Percentiles rank a stretch among this genome's conserved stretches.
Evolutionary conservation across 2,797 vertebrate genomes (phyloP).

Genomic region (Acanthiza pusilla): DNA sequence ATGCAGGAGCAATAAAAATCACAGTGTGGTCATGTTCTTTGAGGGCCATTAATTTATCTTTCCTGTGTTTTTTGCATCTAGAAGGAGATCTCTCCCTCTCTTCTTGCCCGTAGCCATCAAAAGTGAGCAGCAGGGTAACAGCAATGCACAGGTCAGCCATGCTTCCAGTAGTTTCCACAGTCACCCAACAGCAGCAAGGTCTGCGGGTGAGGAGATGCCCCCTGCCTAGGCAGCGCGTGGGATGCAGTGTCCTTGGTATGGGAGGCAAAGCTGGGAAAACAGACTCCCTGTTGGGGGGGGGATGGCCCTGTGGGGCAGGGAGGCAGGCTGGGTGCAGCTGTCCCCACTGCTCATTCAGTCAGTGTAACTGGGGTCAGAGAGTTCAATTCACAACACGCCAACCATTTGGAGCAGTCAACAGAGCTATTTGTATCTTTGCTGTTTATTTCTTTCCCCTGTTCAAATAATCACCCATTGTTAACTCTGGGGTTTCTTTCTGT

Average conservation of each 20-base stretch:
- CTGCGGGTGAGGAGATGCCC: rapidly evolving
- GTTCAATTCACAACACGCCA: slow-evolving; percentile 50
- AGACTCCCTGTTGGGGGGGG: background rate
- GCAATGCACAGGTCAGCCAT: rapidly evolving
- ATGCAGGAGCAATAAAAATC: background rate
- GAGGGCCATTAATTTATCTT: background rate
- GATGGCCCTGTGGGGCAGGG: background rate
- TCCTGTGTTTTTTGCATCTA: rapidly evolving
- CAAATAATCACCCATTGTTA: slow-evolving; percentile 21
- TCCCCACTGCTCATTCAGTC: background rate
- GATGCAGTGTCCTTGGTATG: rapidly evolving
- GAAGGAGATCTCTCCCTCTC: background rate
- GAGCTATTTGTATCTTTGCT: slow-evolving; percentile 30
- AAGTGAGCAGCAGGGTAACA: background rate
- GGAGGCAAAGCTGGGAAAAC: background rate
- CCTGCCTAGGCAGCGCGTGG: rapidly evolving
- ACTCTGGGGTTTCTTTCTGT: background rate
- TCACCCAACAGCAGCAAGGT: background rate
- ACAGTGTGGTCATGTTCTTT: background rate
- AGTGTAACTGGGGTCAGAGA: slow-evolving; percentile 44
- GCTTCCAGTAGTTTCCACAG: background rate
- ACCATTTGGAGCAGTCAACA: slow-evolving; percentile 44
- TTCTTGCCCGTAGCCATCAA: background rate
- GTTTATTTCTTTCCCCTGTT: background rate
- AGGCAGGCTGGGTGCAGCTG: background rate